phyloP scores from a whole-genome alignment of 2,797 vertebrate species.

The Sparidentex hasta region DNA sequence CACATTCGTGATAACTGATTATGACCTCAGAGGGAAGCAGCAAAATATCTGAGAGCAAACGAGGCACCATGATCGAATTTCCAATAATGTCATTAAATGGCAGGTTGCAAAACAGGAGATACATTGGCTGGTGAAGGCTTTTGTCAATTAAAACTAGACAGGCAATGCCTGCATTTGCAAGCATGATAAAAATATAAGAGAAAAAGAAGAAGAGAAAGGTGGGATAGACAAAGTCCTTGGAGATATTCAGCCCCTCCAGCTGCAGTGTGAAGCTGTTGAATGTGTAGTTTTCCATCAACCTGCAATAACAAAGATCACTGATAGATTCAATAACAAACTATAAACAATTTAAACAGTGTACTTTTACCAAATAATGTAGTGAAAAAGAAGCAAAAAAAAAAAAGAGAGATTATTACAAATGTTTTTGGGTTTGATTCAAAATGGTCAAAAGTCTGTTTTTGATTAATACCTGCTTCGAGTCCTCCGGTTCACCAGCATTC shows the following conservation, averaged over 20 bases:
- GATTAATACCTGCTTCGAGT: neutral
- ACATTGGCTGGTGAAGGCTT: conserved; percentile 86
- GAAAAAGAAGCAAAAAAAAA: no score
- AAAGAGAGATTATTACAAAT: no score
- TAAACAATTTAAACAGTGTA: neutral
- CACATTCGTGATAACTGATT: conserved; percentile 81
- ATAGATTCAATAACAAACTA: neutral
- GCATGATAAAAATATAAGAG: conserved; percentile 52
- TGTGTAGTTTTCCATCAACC: conserved; percentile 66
- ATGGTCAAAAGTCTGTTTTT: neutral
- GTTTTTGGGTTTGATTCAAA: no score
- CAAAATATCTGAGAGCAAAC: conserved; percentile 81
- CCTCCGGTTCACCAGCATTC: neutral
- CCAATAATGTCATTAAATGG: conserved; percentile 79
- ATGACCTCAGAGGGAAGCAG: conserved; percentile 73
- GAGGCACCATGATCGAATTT: conserved; percentile 65
- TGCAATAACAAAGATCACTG: neutral
- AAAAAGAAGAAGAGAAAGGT: conserved; percentile 58
- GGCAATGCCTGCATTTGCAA: conserved; percentile 48
- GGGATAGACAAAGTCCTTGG: conserved; percentile 15
- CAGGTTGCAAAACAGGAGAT: conserved; percentile 85
- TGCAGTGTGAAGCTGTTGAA: conserved; percentile 58
- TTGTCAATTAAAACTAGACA: conserved; percentile 46
- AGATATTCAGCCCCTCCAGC: conserved; percentile 63
- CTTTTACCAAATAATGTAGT: no score